Evolutionary conservation across 1,140 invertebrate species (phyloP).

Genomic region (Drosophila fuyamai): DNA sequence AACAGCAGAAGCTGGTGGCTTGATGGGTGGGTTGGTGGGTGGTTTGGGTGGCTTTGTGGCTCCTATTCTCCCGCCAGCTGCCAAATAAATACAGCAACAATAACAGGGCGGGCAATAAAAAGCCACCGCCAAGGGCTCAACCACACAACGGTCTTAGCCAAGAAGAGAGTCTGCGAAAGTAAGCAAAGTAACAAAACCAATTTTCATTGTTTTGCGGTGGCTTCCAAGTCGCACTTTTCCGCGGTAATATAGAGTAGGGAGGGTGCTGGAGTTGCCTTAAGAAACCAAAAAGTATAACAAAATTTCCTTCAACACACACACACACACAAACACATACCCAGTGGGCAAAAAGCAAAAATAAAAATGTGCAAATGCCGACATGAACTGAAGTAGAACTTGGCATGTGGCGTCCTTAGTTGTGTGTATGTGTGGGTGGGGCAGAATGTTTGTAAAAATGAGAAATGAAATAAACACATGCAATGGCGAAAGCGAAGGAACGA

Average conservation of each 20-base stretch:
- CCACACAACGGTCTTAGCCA: constrained; percentile 41
- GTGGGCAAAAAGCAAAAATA: constrained; percentile 9
- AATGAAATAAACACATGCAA: constrained; percentile 75
- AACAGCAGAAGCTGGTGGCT: constrained; percentile 24
- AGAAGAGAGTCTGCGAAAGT: constrained; percentile 43
- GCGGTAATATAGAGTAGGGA: neutral
- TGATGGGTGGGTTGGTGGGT: neutral
- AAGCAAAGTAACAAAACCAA: constrained; percentile 79
- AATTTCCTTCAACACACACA: constrained; percentile 60
- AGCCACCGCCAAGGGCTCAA: constrained; percentile 64
- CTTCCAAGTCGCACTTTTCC: constrained; percentile 41
- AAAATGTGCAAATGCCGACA: constrained; percentile 69
- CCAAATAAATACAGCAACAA: constrained; percentile 79
- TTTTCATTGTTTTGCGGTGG: constrained; percentile 81
- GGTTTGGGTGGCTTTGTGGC: constrained; percentile 11
- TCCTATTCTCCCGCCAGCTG: constrained; percentile 33
- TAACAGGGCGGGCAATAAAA: constrained; percentile 74
- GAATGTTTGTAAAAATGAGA: constrained; percentile 55
- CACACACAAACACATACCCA: constrained; percentile 13
- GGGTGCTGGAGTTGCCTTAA: constrained; percentile 19
- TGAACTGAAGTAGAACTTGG: constrained; percentile 68
- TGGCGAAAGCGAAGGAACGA: constrained; percentile 31
- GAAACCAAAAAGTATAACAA: constrained; percentile 71
- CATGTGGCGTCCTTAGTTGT: constrained; percentile 34
- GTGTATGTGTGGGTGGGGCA: constrained; percentile 1